Conservation (phyloP, 2,113 vertebrate genomes). For the Xiphophorus couchianus region DNA sequence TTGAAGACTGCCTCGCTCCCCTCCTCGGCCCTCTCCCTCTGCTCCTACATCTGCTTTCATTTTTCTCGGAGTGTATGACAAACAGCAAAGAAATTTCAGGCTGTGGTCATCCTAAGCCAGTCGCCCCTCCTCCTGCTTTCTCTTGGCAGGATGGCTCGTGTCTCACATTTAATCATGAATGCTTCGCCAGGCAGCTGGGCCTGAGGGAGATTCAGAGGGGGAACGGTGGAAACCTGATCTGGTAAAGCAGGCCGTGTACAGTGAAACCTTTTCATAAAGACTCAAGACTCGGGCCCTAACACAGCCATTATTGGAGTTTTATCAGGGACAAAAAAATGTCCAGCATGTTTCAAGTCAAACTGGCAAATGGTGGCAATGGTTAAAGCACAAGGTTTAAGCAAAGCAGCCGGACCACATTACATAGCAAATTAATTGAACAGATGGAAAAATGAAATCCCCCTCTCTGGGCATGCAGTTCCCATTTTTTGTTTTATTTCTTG, state of each 20-base stretch:
- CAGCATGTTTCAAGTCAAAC: slow-evolving; percentile 27
- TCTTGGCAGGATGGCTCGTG: slow-evolving; percentile 78
- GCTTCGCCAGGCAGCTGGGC: slow-evolving; percentile 77
- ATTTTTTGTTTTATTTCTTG: slow-evolving; percentile 10
- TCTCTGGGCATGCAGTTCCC: slow-evolving; percentile 21
- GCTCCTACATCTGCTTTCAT: slow-evolving; percentile 82
- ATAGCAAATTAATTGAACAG: slow-evolving; percentile 58
- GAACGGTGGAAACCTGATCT: slow-evolving; percentile 64
- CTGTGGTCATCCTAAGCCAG: slow-evolving; percentile 73
- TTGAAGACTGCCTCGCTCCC: slow-evolving; percentile 53
- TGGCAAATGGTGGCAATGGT: slow-evolving; percentile 22
- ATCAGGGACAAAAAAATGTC: slow-evolving; percentile 23
- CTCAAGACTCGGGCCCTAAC: slow-evolving; percentile 39
- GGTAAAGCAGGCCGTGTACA: slow-evolving; percentile 52
- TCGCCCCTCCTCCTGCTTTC: slow-evolving; percentile 66
- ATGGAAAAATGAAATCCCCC: slow-evolving; percentile 55
- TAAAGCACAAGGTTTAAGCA: slow-evolving; percentile 21
- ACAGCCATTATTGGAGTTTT: slow-evolving; percentile 27
- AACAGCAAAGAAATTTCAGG: slow-evolving; percentile 82
- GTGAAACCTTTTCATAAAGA: slow-evolving; percentile 59
- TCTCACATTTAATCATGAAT: slow-evolving; percentile 79
- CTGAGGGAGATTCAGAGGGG: slow-evolving; percentile 55
- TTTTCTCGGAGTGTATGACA: slow-evolving; percentile 81
- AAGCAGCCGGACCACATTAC: slow-evolving; percentile 33
- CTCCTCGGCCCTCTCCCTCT: slow-evolving; percentile 37